A percentile compares a stretch with the other conserved stretches of the same genome.
Evolutionary conservation across 2,797 vertebrate genomes (phyloP).

Genomic region (Arctocebus calabarensis): DNA sequence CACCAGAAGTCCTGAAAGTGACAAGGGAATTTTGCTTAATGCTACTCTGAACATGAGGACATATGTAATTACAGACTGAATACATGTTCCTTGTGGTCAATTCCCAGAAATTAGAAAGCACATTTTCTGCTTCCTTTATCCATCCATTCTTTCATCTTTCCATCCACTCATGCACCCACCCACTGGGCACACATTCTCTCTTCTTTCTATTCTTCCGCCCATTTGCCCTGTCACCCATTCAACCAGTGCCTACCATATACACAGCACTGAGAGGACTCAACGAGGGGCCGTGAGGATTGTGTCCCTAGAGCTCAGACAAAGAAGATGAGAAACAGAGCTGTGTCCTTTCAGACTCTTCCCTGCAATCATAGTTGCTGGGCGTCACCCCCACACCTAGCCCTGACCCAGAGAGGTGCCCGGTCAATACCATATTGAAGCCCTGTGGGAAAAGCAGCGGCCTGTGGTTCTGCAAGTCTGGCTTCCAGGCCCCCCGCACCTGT

Average conservation of each 20-base stretch:
- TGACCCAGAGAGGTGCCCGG: not conserved
- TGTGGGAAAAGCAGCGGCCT: not conserved
- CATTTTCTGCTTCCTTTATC: not conserved
- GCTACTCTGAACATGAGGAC: not conserved
- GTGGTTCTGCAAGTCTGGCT: not conserved
- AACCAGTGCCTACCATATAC: fast-evolving
- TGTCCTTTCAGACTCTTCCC: not conserved
- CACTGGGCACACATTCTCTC: not conserved
- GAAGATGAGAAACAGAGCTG: not conserved
- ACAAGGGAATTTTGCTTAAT: not conserved
- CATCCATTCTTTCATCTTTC: not conserved
- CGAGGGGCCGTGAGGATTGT: not conserved
- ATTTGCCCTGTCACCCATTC: not conserved
- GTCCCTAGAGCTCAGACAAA: not conserved
- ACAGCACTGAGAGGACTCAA: not conserved
- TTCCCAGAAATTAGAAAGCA: not conserved
- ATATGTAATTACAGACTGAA: not conserved
- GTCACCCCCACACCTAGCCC: not conserved
- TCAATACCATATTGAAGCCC: not conserved
- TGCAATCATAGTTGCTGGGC: not conserved
- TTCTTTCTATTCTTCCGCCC: not conserved
- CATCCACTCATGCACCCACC: too few relatives aligned
- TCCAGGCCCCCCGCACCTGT: too few relatives aligned
- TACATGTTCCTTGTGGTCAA: not conserved
- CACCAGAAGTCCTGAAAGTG: not conserved